Base-by-base conservation (phyloP, 2,797 vertebrate species). In the Hipposideros larvatus region DNA sequence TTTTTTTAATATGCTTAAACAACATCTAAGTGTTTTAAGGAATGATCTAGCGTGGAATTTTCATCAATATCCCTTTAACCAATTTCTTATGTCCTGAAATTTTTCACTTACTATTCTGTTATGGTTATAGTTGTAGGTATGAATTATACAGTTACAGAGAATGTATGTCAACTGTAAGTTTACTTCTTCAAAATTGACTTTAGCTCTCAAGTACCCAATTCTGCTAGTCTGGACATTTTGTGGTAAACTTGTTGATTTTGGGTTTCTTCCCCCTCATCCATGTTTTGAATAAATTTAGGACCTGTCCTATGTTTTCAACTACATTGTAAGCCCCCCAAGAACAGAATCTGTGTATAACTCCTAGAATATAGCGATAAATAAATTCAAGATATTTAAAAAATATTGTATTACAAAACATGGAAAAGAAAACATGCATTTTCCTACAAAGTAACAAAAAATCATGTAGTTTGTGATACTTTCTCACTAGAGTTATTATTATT, bases 171-270 rank as follows among this genome's bases (percentile, higher is more conserved):
- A 75, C 59, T 82, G 0, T 87, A 59, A 66, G 48, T 61, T 31
- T 74, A 46, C 78, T 96, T 91, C 43, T 78, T 68, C 15, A 75
- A 92, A 82, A 24, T 59, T 51, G 57, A 90, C 74, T 66, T 73
- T 66, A 63, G 11, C 2, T 55, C 16, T 53, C 37, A 83, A 65
- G 5, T 86, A 87, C 14, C 37, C 28, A 86, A 11, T 90, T 90
- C 37, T 79, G 5, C 15, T 5, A 43, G 26, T 87, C 21, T 53
- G 63, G 48, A 19, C 7, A 28, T 93, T 63, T 83, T 90, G 5
- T 63, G 22, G 0, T 87, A 24, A 65, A 65, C 8, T 63, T 53
- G 16, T 61, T 74, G n/a, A 11, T 95, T 79, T 46, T n/a, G 14
- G 19, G 48, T 74, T 93, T 89, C 14, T 70, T 53, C 0, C 6